Conservation (phyloP, 2,113 vertebrate species). For the Solea senegalensis region DNA sequence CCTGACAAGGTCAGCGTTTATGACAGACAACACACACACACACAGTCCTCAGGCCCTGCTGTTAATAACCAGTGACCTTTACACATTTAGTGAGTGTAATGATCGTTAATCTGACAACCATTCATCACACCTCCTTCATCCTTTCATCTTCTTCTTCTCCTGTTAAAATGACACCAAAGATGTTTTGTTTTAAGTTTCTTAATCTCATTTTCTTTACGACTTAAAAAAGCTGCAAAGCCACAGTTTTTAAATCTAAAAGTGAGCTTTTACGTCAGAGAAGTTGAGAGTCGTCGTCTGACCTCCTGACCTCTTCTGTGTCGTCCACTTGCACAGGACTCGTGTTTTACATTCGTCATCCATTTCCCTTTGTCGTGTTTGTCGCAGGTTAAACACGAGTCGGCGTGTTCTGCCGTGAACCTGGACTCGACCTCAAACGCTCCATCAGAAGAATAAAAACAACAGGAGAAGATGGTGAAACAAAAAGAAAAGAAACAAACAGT, state of each 20-base stretch:
- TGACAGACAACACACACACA: background rate
- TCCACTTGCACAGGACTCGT: background rate
- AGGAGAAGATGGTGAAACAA: background rate
- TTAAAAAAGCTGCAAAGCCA: too few relatives aligned
- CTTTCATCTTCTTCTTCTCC: background rate
- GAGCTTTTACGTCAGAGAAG: background rate
- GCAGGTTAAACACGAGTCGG: constrained; percentile 43
- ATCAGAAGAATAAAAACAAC: constrained; percentile 19
- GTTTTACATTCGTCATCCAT: constrained; percentile 20
- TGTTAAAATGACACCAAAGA: too few relatives aligned
- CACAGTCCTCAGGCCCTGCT: constrained; percentile 55
- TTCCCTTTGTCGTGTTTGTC: constrained; percentile 30
- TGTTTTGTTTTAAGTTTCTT: too few relatives aligned
- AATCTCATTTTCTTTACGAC: too few relatives aligned
- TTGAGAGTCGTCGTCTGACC: background rate
- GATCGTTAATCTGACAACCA: constrained; percentile 52
- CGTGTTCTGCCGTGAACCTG: constrained; percentile 16
- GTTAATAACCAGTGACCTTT: constrained; percentile 75
- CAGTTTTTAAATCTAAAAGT: too few relatives aligned
- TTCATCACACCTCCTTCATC: constrained; percentile 26
- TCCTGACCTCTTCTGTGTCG: background rate
- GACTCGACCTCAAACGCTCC: constrained; percentile 43
- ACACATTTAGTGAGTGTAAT: constrained; percentile 71
- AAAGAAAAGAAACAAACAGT: constrained; percentile 38
- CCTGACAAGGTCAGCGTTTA: too few relatives aligned